phyloP scores from a whole-genome alignment of 2,113 vertebrate genomes.

The Cathartes aura region DNA sequence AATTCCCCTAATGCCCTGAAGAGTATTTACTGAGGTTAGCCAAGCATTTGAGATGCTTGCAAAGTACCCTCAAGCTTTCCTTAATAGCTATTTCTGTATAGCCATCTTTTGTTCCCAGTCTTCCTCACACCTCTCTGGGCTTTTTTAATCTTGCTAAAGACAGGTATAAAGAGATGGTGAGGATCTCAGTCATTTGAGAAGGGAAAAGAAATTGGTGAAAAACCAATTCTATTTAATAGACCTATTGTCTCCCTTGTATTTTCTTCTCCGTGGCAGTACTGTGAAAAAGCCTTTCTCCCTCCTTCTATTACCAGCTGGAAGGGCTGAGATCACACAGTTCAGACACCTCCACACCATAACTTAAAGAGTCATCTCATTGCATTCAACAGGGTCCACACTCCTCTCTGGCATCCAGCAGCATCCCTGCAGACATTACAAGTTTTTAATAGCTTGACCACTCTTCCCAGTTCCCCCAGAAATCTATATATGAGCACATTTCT shows the following conservation, averaged over 20 bases:
- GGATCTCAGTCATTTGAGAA: neutral
- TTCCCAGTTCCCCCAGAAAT: neutral
- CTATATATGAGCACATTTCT: neutral
- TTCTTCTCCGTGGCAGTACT: neutral
- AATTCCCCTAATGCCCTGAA: neutral
- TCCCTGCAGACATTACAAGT: neutral
- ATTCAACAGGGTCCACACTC: neutral
- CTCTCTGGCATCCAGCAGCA: neutral
- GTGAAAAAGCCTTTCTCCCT: neutral
- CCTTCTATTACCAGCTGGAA: neutral
- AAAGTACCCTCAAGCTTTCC: neutral
- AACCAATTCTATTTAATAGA: constrained; percentile 30
- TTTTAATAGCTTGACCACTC: neutral
- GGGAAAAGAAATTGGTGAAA: constrained; percentile 7
- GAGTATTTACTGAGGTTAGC: neutral
- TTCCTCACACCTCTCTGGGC: neutral
- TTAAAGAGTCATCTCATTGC: neutral
- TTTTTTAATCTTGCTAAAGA: neutral
- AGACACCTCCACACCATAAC: neutral
- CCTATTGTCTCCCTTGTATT: neutral
- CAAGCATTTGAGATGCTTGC: neutral
- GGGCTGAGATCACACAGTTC: neutral
- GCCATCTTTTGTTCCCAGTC: neutral
- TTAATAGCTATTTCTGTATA: neutral
- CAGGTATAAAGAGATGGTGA: neutral